A percentile compares a stretch with the other conserved stretches of the same genome.
phyloP scores from a whole-genome alignment of 2,113 vertebrate species.

The Solenodon paradoxus region DNA sequence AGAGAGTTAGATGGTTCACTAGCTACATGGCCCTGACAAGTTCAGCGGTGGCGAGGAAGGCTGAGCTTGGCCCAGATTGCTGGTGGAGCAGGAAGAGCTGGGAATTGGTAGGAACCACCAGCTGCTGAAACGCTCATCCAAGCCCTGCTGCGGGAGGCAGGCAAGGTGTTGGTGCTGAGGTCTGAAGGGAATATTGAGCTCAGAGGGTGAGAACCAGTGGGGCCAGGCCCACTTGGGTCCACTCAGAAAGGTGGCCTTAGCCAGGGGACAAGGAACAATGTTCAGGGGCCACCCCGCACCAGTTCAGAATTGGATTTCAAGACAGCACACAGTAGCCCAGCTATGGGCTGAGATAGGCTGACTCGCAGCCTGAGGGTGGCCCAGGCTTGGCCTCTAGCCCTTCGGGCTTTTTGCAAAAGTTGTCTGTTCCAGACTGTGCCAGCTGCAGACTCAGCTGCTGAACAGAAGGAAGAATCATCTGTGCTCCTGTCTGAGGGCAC shows the following conservation, averaged over 20 bases:
- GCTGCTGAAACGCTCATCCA: not conserved
- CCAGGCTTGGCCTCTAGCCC: not conserved
- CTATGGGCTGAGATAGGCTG: not conserved
- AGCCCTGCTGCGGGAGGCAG: not conserved
- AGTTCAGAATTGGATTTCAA: not conserved
- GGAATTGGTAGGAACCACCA: not conserved
- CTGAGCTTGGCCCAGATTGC: not conserved
- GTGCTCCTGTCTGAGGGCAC: not conserved
- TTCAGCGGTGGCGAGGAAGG: not conserved
- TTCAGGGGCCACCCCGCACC: not conserved
- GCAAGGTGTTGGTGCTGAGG: not conserved
- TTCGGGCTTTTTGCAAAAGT: not conserved
- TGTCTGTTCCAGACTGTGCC: not conserved
- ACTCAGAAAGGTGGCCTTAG: too few species aligned
- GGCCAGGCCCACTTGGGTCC: not conserved
- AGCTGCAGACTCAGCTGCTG: not conserved
- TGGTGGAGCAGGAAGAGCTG: not conserved
- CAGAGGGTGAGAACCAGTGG: not conserved
- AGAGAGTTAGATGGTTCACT: conserved; percentile 16
- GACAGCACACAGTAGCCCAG: not conserved
- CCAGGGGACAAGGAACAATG: too few species aligned
- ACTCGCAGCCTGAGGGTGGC: not conserved
- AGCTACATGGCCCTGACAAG: not conserved
- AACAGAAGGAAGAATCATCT: not conserved
- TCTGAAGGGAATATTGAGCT: not conserved